Conservation (phyloP, 2,888 invertebrate species). For the Aethes cnicana region DNA sequence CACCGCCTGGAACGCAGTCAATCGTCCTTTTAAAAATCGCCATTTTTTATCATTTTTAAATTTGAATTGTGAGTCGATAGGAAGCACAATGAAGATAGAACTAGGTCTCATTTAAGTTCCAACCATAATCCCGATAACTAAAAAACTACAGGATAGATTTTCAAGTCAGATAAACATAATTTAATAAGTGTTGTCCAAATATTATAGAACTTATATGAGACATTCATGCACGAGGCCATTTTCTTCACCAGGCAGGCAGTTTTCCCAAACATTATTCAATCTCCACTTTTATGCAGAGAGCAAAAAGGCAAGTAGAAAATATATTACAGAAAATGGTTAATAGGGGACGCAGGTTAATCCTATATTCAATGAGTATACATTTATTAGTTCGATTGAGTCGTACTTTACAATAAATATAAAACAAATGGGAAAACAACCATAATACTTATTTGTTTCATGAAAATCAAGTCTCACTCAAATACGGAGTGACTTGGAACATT, state of each 20-base stretch:
- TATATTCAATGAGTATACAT: not conserved
- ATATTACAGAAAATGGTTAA: not conserved
- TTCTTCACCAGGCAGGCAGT: not conserved
- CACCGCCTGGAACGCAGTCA: too few species aligned
- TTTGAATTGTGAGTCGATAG: too few species aligned
- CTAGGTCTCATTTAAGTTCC: slow-evolving; percentile 1
- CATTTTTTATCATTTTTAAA: too few species aligned
- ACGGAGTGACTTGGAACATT: too few species aligned
- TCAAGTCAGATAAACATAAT: too few species aligned
- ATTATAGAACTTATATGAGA: slow-evolving; percentile 1
- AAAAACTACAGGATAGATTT: too few species aligned
- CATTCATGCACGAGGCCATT: slow-evolving; percentile 6
- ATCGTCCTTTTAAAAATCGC: too few species aligned
- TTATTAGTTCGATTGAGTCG: not conserved
- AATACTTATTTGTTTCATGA: slow-evolving; percentile 3
- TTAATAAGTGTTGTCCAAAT: not conserved
- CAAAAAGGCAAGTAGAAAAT: slow-evolving; percentile 18
- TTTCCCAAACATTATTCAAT: slow-evolving; percentile 16
- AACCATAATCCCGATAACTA: too few species aligned
- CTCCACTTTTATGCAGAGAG: slow-evolving; percentile 22
- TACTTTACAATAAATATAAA: not conserved
- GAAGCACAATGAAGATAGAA: not conserved
- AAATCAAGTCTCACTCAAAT: too few species aligned
- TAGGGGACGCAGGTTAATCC: not conserved
- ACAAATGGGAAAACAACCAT: slow-evolving; percentile 20